Conservation (phyloP, 1,140 invertebrate genomes). For the Chironomus tepperi region DNA sequence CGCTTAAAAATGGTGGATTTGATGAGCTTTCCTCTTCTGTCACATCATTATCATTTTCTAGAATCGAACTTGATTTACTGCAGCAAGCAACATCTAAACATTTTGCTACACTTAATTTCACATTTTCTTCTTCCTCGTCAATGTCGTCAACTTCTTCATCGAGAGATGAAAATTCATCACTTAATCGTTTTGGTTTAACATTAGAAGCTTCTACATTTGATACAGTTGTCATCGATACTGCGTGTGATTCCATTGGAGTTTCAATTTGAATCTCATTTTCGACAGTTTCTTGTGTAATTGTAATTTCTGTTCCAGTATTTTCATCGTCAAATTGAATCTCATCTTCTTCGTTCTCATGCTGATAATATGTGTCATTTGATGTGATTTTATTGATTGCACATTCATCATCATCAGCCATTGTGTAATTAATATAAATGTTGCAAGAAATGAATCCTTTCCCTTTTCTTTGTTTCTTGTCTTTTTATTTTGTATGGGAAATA, state of each 20-base stretch:
- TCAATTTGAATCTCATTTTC: neutral
- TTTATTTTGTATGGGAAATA: no score
- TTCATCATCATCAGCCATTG: constrained; percentile 22
- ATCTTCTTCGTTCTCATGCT: neutral
- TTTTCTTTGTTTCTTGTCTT: no score
- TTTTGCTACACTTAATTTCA: neutral
- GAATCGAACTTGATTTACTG: constrained; percentile 19
- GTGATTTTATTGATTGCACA: constrained; percentile 20
- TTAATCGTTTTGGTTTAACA: constrained; percentile 37
- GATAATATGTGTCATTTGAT: constrained; percentile 1
- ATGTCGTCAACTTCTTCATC: constrained; percentile 24
- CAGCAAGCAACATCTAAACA: constrained; percentile 20
- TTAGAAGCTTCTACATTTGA: constrained; percentile 12
- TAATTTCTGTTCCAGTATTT: neutral
- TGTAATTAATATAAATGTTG: neutral
- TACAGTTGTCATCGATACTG: neutral
- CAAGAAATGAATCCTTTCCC: neutral
- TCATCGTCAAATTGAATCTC: constrained; percentile 17
- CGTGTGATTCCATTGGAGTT: neutral
- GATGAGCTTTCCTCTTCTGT: constrained; percentile 11
- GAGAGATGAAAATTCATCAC: constrained; percentile 35
- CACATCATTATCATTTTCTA: constrained; percentile 22
- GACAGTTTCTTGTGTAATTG: neutral
- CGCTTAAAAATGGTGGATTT: neutral
- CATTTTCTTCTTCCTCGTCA: constrained; percentile 26